Evolutionary conservation across 1,140 invertebrate genomes (phyloP), one percentile per base, ranked within the genome.

Genomic region (Berghia stephanieae): DNA sequence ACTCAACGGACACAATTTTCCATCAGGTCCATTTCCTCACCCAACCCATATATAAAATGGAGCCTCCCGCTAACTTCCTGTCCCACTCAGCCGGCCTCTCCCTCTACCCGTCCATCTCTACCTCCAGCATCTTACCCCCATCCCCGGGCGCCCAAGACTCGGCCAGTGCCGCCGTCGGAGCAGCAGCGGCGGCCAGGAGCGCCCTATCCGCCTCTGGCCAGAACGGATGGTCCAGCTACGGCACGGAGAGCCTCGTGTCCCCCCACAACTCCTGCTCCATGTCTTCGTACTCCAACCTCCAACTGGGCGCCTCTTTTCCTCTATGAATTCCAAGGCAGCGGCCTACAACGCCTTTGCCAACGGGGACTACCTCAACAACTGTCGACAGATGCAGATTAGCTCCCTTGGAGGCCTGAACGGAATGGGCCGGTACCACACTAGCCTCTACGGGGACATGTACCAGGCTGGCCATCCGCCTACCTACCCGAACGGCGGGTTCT

Each of bases 401-500:
- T 83, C 85, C 31, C 83, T 87, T 72, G 84, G 84, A 31, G 77
- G 81, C 34, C 86, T 86, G 55, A 83, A 84, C 77, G 82, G 85
- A 79, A 85, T 86, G 69, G 83, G 86, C 81, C 77, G 86, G 44
- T 86, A 87, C 76, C 86, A 87, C 80, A 83, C 83, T 24, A 77
- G 82, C 68, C 77, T 87, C 24, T 87, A 87, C 73, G 84, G 85
- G n/a, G 86, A 87, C 69, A 84, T 87, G 81, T 87, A 87, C 77
- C 84, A 86, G 52, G 72, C 85, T 0, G 83, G 83, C 6, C 86
- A 87, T 72, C 78, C 83, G 5, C 78, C 86, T 6, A 81, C 83
- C 27, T 87, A 87, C 69, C 78, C 85, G 34, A 87, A 87, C 76
- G 84, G 86, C 13, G 83, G 85, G 34, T 86, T 85, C 79, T 87